Base-by-base conservation (phyloP, 1,140 invertebrate species). In the Euura lappo region DNA sequence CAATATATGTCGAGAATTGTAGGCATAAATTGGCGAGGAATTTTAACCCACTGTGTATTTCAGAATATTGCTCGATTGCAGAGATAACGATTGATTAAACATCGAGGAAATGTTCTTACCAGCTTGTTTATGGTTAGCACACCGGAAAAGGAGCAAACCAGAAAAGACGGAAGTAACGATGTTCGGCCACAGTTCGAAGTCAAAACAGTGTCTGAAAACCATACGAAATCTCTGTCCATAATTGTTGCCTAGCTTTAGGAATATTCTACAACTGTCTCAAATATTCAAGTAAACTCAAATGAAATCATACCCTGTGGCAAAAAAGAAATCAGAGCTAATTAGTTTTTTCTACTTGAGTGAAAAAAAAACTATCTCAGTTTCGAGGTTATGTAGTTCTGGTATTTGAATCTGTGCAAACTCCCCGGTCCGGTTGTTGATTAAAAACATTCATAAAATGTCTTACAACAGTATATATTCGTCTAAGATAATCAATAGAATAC, bases 81-180 rank as follows among this genome's bases (percentile, higher is more conserved):
- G n/a, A 44, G 69, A 70, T 44, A 68, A 11, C 4, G 6, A 8
- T 42, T 69, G 81, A 83, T 83, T 42, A 73, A 64, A 13, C 75
- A 64, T 74, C 4, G 28, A 8, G 8, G 69, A 71, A 79, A 68
- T 71, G 45, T 71, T 71, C 77, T 82, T 71, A 83, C 82, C 78
- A 73, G 72, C 45, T 79, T 77, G 69, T 78, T 72, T 70, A 75
- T 71, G 43, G 64, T 65, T 73, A 42, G 69, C 69, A 74, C 46
- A 77, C 70, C 74, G 76, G 79, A 83, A 82, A 84, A 82, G 71
- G 77, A 79, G 67, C 71, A 64, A 43, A 7, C 66, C 10, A 8
- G 44, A 28, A 28, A 44, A 44, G 44, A 44, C 44, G 66, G 66
- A 68, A 68, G 66, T 68, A 68, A 68, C 10, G 66, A 42, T 60